Percentiles rank a stretch among this genome's conserved stretches.
Evolutionary conservation across 1,140 invertebrate species (phyloP).

Genomic region (Goniozus legneri): DNA sequence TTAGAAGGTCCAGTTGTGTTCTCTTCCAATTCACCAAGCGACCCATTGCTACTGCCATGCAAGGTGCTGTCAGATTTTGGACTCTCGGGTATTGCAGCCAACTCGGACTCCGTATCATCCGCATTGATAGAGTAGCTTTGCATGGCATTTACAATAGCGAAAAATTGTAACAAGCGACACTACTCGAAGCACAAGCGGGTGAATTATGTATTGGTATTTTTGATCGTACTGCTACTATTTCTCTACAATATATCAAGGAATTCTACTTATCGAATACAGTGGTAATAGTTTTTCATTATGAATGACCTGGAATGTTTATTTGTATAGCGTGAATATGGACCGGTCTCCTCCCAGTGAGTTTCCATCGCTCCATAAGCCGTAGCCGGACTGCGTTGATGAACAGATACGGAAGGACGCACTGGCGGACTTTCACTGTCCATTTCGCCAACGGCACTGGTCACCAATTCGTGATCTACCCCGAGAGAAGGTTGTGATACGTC

Average conservation of each 20-base stretch:
- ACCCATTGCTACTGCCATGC: constrained; percentile 66
- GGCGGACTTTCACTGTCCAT: constrained; percentile 51
- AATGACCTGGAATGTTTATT: constrained; percentile 40
- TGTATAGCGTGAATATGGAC: constrained; percentile 43
- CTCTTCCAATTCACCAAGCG: constrained; percentile 53
- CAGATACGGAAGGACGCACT: constrained; percentile 34
- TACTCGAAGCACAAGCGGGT: constrained; percentile 18
- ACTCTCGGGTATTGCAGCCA: constrained; percentile 84
- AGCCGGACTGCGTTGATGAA: constrained; percentile 43
- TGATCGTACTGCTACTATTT: no score
- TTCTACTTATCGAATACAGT: constrained; percentile 45
- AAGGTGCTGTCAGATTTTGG: constrained; percentile 79
- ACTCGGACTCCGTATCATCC: constrained; percentile 81
- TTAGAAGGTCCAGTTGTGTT: constrained; percentile 40
- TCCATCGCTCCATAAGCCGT: constrained; percentile 56
- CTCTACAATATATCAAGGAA: constrained; percentile 12
- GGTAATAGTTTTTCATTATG: no score
- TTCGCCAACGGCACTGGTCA: constrained; percentile 46
- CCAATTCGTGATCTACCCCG: constrained; percentile 63
- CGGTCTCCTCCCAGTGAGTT: constrained; percentile 67
- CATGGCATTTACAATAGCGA: constrained; percentile 36
- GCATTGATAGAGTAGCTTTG: constrained; percentile 71
- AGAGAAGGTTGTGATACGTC: constrained; percentile 74
- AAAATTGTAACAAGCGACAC: constrained; percentile 35
- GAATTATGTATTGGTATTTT: no score